Conservation (phyloP, 2,113 vertebrate species). For the Chaetops frenatus region DNA sequence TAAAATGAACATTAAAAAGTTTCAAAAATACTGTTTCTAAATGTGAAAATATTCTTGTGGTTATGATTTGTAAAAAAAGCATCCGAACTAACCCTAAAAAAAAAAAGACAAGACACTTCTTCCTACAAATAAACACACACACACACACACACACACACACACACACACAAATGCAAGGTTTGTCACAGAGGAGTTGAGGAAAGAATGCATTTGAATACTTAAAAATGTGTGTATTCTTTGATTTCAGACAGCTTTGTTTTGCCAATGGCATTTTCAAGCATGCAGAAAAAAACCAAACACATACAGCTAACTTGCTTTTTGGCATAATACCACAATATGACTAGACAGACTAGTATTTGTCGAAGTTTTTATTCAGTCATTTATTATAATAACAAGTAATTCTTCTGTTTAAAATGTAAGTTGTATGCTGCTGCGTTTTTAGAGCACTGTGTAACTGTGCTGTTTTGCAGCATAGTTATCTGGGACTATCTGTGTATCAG, state of each 20-base stretch:
- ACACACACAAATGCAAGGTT: neutral
- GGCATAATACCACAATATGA: neutral
- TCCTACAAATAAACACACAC: neutral
- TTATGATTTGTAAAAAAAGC: neutral
- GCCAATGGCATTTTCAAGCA: neutral
- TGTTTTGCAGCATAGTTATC: neutral
- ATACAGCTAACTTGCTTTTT: neutral
- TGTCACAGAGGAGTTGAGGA: neutral
- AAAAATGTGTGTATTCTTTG: neutral
- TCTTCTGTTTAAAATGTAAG: neutral
- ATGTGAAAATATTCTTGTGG: neutral
- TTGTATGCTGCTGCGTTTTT: neutral
- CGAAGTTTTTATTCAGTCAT: neutral
- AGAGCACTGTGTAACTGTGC: neutral
- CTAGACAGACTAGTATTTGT: neutral
- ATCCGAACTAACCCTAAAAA: neutral
- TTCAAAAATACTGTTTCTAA: neutral
- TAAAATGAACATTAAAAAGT: neutral
- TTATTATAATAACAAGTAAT: neutral
- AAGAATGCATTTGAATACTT: neutral
- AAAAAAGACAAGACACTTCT: neutral
- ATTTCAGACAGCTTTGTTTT: slow-evolving; percentile 29
- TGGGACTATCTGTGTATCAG: neutral
- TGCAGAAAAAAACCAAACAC: neutral
- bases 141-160: neutral